A percentile compares a stretch with the other conserved stretches of the same genome.
phyloP scores from a whole-genome alignment of 37 sponge, comb jelly and placozoan species.

The Halisarca cf. caerulea region DNA sequence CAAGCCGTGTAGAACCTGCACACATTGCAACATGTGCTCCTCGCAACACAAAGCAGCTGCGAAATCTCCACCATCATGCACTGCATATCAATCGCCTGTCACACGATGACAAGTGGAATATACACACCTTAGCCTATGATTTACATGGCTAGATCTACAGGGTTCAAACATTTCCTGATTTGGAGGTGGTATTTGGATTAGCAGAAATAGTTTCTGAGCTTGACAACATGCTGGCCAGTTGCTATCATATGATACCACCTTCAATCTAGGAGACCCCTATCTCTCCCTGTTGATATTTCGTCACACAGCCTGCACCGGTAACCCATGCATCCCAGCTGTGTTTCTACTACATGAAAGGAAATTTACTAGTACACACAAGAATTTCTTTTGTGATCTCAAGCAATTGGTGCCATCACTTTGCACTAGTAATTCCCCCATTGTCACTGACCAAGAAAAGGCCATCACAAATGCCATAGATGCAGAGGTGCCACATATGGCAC shows the following conservation, averaged over 20 bases:
- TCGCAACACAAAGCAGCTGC: conserved; percentile 43
- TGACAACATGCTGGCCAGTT: conserved; percentile 21
- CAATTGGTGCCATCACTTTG: not conserved
- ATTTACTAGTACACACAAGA: not conserved
- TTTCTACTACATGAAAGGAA: conserved; percentile 1
- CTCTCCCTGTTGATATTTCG: conserved; percentile 32
- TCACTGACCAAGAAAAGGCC: conserved; percentile 30
- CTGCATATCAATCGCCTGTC: conserved; percentile 27
- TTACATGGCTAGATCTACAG: conserved; percentile 28
- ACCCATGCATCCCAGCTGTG: not conserved
- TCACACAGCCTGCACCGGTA: conserved; percentile 20
- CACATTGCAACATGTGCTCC: not conserved
- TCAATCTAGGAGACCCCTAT: conserved; percentile 53
- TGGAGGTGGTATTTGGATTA: conserved; percentile 11
- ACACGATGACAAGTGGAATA: conserved; percentile 46
- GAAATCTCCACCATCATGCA: conserved; percentile 25
- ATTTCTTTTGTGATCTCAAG: not conserved
- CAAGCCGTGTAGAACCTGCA: not conserved
- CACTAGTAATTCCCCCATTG: not conserved
- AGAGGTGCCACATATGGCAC: conserved; percentile 30
- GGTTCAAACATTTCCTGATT: conserved; percentile 52
- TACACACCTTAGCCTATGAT: conserved; percentile 54
- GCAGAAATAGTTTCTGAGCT: conserved; percentile 20
- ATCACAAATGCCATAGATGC: conserved; percentile 27
- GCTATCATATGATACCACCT: conserved; percentile 53